Conservation (phyloP, 2,113 vertebrate genomes). For the Procapra przewalskii region DNA sequence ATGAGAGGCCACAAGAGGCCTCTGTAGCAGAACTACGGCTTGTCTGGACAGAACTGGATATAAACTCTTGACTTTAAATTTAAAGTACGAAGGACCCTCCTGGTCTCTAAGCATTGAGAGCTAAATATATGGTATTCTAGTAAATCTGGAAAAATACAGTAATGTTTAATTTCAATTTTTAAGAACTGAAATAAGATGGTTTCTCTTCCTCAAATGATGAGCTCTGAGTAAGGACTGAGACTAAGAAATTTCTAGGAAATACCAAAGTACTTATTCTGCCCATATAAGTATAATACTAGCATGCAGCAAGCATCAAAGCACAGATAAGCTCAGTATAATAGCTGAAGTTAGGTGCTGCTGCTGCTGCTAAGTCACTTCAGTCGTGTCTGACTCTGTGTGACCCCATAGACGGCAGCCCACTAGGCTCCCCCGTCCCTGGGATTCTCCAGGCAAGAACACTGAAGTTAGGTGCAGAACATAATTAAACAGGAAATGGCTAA, state of each 20-base stretch:
- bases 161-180: not conserved
- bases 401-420: too few species aligned
- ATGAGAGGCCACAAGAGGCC: not conserved
- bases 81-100: not conserved
- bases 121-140: not conserved
- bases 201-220: not conserved
- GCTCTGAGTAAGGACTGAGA: not conserved
- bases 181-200: constrained; percentile 6
- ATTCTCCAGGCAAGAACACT: not conserved
- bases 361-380: too few species aligned
- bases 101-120: not conserved
- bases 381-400: too few species aligned
- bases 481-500: not conserved
- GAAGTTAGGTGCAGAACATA: not conserved
- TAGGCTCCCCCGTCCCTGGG: too few species aligned
- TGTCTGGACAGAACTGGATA: not conserved
- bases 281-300: not conserved
- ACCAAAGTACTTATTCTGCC: not conserved
- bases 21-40: not conserved
- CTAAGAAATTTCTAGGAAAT: not conserved
- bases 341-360: not conserved
- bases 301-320: not conserved
- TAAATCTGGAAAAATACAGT: not conserved
- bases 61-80: not conserved
- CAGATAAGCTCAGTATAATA: not conserved